These are phyloP conservation scores for Halcyon smyrnensis DNA, from an alignment of 2,797 vertebrate genomes.

Conservation along the genomic window DNA sequence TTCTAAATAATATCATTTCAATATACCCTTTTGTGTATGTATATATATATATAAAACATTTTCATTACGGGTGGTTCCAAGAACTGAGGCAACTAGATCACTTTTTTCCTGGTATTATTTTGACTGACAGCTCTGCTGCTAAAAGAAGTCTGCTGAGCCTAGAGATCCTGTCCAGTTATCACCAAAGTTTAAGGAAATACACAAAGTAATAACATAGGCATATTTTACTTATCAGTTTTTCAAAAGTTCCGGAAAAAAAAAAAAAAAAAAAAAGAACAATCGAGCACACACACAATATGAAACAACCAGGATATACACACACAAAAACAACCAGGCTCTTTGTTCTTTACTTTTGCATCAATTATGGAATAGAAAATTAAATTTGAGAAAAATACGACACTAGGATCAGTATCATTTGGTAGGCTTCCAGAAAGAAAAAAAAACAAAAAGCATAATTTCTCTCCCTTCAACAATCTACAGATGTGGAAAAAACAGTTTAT, in stretches of 20 bases:
- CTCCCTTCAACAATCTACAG: neutral
- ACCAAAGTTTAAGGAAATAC: neutral
- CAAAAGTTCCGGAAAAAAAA: neutral
- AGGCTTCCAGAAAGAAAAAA: neutral
- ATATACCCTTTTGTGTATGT: neutral
- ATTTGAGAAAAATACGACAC: neutral
- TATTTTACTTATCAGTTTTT: neutral
- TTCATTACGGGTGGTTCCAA: conserved; percentile 27
- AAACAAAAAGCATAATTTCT: neutral
- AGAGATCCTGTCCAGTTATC: neutral
- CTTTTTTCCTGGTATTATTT: neutral
- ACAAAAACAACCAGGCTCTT: neutral
- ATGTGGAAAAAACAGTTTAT: neutral
- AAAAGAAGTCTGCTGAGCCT: neutral
- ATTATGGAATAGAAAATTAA: neutral
- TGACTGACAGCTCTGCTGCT: neutral
- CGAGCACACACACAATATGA: neutral
- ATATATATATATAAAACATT: neutral
- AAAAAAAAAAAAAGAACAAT: neutral
- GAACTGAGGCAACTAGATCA: neutral
- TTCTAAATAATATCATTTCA: neutral
- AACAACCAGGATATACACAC: neutral
- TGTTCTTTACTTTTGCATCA: neutral
- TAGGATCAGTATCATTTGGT: neutral
- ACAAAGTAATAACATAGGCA: neutral